These are phyloP conservation scores for Gymnarchus niloticus DNA, from an alignment of 2,113 vertebrate genomes.

Conservation along the genomic window DNA sequence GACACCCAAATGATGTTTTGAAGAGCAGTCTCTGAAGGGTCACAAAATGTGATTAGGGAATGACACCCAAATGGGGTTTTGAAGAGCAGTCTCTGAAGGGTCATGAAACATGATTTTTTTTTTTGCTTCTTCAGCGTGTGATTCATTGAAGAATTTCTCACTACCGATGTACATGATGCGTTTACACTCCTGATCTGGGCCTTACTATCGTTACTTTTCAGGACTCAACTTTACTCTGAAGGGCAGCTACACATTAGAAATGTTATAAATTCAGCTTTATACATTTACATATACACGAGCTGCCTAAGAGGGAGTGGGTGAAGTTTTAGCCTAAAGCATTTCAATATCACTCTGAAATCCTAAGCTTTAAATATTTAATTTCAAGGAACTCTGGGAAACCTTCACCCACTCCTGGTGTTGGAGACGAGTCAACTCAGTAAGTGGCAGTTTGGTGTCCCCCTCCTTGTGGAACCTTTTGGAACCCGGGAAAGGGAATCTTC, in stretches of 20 bases:
- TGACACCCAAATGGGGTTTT: neutral
- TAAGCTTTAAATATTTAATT: neutral
- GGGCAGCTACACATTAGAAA: neutral
- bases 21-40: neutral
- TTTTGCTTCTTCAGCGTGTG: neutral
- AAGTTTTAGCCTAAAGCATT: neutral
- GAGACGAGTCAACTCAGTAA: neutral
- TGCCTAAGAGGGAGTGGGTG: neutral
- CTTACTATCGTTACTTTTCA: neutral
- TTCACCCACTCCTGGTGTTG: neutral
- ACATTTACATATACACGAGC: no score
- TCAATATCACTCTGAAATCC: neutral
- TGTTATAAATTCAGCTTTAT: no score
- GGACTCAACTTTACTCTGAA: neutral
- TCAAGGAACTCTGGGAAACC: neutral
- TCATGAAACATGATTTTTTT: neutral
- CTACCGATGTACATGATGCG: neutral
- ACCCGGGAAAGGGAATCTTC: no score
- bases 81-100: neutral
- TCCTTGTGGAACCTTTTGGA: no score
- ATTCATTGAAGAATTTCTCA: neutral
- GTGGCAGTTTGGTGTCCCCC: neutral
- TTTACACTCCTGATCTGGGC: neutral
- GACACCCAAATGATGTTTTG: neutral
- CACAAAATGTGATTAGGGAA: neutral